Percentiles rank a stretch among this genome's conserved stretches.
Conservation (phyloP, 2,888 invertebrate species). For the Tetramorium bicarinatum region DNA sequence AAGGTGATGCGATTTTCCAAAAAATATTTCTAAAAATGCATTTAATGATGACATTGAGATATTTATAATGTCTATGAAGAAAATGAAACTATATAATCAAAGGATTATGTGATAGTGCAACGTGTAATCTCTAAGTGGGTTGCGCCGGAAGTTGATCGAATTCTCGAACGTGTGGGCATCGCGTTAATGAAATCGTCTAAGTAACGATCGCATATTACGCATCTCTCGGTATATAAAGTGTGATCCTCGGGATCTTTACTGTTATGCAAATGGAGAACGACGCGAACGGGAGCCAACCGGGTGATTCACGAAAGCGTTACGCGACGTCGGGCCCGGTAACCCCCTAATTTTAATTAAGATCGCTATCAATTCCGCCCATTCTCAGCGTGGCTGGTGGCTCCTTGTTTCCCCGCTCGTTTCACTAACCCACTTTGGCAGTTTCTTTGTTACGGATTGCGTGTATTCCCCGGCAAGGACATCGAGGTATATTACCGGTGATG, state of each 20-base stretch:
- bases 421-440: conserved; percentile 46
- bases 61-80: not conserved
- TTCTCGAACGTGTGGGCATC: conserved; percentile 35
- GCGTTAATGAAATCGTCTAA: conserved; percentile 73
- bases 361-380: conserved; percentile 60
- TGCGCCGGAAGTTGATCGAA: conserved; percentile 53
- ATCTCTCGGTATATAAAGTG: conserved; percentile 55
- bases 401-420: conserved; percentile 50
- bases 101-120: conserved; percentile 26
- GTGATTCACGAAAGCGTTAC: conserved; percentile 70
- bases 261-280: conserved; percentile 77
- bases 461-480: conserved; percentile 23
- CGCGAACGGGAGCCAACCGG: conserved; percentile 49
- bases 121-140: conserved; percentile 37
- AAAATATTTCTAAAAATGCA: not conserved
- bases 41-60: not conserved
- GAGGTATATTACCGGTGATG: conserved; percentile 22
- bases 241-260: conserved; percentile 69
- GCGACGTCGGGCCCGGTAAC: conserved; percentile 47
- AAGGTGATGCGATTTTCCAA: not conserved
- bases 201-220: conserved; percentile 63
- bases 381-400: conserved; percentile 1
- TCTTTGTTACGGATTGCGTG: conserved; percentile 41
- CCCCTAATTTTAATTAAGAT: conserved; percentile 74
- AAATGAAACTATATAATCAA: not conserved